Conservation (phyloP, 2,797 vertebrate genomes). For the Apogon talboti region DNA sequence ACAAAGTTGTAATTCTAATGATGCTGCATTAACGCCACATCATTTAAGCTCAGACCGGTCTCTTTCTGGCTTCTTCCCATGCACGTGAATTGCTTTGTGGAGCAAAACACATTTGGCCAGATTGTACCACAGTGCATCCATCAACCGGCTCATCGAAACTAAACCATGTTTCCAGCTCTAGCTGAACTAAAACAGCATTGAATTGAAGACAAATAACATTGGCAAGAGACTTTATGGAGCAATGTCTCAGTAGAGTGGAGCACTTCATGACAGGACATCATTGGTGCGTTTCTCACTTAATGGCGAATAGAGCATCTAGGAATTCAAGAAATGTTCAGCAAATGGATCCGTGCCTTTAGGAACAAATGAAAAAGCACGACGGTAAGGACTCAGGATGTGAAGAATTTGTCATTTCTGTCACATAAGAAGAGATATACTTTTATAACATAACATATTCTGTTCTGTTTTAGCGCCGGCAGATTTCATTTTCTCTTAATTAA, state of each 20-base stretch:
- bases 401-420: conserved; percentile 33
- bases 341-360: conserved; percentile 35
- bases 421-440: conserved; percentile 16
- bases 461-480: not conserved
- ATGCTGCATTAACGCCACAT: conserved; percentile 13
- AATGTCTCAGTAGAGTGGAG: conserved; percentile 30
- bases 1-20: conserved; percentile 22
- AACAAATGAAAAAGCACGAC: conserved; percentile 26
- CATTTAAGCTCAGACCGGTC: not conserved
- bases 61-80: conserved; percentile 5
- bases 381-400: conserved; percentile 17
- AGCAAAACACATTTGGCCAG: not conserved
- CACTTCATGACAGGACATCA: conserved; percentile 39
- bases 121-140: conserved; percentile 10
- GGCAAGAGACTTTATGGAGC: conserved; percentile 42
- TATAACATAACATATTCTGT: not conserved
- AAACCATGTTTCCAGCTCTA: conserved; percentile 11
- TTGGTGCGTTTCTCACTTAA: conserved; percentile 38
- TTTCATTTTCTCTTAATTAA: conserved; percentile 21
- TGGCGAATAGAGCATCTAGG: conserved; percentile 40
- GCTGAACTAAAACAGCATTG: conserved; percentile 20
- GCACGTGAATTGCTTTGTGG: conserved; percentile 13
- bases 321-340: conserved; percentile 40
- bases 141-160: conserved; percentile 7
- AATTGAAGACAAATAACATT: conserved; percentile 17